Conservation (phyloP, 2,888 invertebrate genomes). For the Boloria euphrosyne region DNA sequence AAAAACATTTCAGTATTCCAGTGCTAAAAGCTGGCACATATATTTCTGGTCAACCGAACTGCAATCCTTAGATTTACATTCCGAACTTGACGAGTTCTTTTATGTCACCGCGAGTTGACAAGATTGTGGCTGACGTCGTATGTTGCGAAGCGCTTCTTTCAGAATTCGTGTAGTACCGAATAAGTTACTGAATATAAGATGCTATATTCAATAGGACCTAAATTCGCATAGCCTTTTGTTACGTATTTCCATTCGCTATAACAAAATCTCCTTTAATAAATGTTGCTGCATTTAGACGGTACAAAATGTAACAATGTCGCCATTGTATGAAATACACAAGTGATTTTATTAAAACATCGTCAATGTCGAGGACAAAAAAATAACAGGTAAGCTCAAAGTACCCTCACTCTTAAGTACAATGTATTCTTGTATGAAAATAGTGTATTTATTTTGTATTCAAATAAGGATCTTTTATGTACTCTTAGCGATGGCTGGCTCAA, state of each 20-base stretch:
- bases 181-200: conserved; percentile 12
- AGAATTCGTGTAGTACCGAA: conserved; percentile 20
- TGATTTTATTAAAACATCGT: conserved; percentile 32
- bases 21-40: conserved; percentile 12
- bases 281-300: conserved; percentile 31
- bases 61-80: conserved; percentile 32
- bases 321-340: conserved; percentile 29
- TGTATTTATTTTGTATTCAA: too few relatives aligned
- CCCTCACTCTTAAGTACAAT: too few relatives aligned
- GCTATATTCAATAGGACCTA: conserved; percentile 6
- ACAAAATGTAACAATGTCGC: conserved; percentile 34
- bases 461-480: too few relatives aligned
- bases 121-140: conserved; percentile 36
- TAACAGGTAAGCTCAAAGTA: conserved; percentile 18
- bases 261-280: conserved; percentile 37
- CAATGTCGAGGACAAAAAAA: conserved; percentile 21
- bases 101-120: conserved; percentile 38
- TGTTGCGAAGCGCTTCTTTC: conserved; percentile 32
- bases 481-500: too few relatives aligned
- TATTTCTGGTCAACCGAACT: conserved; percentile 18
- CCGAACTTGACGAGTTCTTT: conserved; percentile 38
- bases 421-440: too few relatives aligned
- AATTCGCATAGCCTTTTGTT: conserved; percentile 10
- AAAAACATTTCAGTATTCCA: background rate
- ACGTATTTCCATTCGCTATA: conserved; percentile 29